These are phyloP conservation scores for Heteromormyrus szaboi DNA, from an alignment of 2,797 vertebrate species.

Conservation along the genomic window DNA sequence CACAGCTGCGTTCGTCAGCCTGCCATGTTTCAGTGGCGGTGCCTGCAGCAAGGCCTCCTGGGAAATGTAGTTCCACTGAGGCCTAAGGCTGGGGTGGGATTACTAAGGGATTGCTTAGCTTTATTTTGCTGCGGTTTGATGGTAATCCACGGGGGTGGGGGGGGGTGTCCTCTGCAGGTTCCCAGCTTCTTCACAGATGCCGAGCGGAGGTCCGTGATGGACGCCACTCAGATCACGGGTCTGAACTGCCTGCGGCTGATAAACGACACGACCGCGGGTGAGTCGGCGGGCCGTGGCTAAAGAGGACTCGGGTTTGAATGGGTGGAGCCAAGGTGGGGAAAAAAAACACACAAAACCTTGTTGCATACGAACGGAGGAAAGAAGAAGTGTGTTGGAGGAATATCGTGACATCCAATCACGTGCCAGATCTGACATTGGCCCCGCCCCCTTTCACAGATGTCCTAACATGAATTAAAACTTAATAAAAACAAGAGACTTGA, in stretches of 20 bases:
- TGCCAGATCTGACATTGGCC: background rate
- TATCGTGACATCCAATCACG: background rate
- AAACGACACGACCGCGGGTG: slow-evolving; percentile 94
- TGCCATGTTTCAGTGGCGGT: background rate
- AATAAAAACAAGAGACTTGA: background rate
- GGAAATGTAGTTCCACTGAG: background rate
- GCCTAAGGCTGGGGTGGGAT: background rate
- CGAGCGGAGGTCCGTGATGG: slow-evolving; percentile 87
- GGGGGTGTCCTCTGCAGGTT: slow-evolving; percentile 59
- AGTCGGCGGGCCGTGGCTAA: background rate
- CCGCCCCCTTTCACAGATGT: background rate
- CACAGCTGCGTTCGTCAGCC: background rate
- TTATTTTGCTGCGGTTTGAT: background rate
- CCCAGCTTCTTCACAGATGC: slow-evolving; percentile 87
- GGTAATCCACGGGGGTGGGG: background rate
- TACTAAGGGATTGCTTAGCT: background rate
- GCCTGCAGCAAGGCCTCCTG: background rate
- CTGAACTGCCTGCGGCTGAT: slow-evolving; percentile 90
- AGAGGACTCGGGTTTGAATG: background rate
- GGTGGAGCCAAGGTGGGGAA: background rate
- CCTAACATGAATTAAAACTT: background rate
- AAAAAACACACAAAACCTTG: background rate
- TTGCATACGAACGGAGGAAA: background rate
- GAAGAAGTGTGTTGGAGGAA: background rate
- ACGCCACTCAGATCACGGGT: slow-evolving; percentile 92